Base-by-base conservation (phyloP, 1,140 invertebrate species). In the Gryon sp. region DNA sequence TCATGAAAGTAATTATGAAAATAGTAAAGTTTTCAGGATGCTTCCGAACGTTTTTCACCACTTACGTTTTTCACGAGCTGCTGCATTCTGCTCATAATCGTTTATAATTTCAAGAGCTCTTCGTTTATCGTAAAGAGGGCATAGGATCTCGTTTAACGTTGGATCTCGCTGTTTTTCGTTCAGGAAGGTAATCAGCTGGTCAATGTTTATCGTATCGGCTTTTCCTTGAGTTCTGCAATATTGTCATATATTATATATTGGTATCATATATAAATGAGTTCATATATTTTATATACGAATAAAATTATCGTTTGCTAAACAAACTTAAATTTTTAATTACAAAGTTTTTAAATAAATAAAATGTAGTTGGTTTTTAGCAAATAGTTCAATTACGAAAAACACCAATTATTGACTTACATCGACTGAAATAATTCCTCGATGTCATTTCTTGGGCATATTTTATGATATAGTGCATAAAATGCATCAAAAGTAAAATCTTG, bases 121-220 rank as follows among this genome's bases (percentile, higher is more conserved):
- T 84, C 97, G 97, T 77, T 97, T 95, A 84, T 99, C 97, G 84
- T 99, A 99, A 20, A 99, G 91, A 2, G 99, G 99, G 89, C 97
- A 99, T 7, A 99, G 90, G 86, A 99, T 99, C 92, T 99, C 99
- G 89, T 99, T 99, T 40, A 99, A 91, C 24, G 98, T 92, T 2
- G 98, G 98, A 92, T 99, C 99, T 62, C 99, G 92, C 89, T 99
- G 99, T 86, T 98, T 98, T 88, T 99, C 97, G 89, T 99, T 99
- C 78, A 99, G 89, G 87, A 99, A 99, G 59, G 94, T 95, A 19
- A 99, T 95, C 76, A 99, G 93, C 85, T 98, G 96, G 6, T 95
- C 93, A 63, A 96, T 69, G 80, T 92, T 95, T 50, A 99, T 96
- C 38, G 92, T 93, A 66, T 97, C 95, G 5, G 93, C 93, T 90